A percentile compares a stretch with the other conserved stretches of the same genome.
phyloP scores from a whole-genome alignment of 2,888 invertebrate genomes.

The Leptinotarsa rubiginosa region DNA sequence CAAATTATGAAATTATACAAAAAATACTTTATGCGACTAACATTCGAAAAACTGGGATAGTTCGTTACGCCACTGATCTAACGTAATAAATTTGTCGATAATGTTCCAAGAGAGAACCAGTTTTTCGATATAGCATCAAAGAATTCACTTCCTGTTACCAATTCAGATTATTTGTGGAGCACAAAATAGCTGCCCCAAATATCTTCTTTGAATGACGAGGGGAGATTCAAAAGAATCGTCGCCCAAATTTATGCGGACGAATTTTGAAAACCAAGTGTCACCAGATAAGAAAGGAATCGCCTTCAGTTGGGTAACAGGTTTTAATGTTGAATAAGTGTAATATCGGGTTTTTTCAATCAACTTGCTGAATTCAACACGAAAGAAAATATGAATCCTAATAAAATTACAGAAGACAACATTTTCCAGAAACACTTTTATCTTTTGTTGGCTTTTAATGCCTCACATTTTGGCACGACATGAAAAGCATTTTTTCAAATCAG shows the following conservation, averaged over 20 bases:
- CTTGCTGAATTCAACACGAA: too few relatives aligned
- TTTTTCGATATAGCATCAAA: slow-evolving; percentile 17
- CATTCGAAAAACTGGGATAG: not conserved
- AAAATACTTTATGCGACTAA: not conserved
- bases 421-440: too few relatives aligned
- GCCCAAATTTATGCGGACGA: slow-evolving; percentile 11
- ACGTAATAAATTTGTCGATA: slow-evolving; percentile 15
- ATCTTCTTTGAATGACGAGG: slow-evolving; percentile 9
- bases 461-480: too few relatives aligned
- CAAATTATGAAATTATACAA: not conserved
- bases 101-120: slow-evolving; percentile 18
- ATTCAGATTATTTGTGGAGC: slow-evolving; percentile 18
- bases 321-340: not conserved
- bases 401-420: too few relatives aligned
- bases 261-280: not conserved
- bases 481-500: too few relatives aligned
- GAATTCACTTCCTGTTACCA: slow-evolving; percentile 19
- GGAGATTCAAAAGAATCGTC: slow-evolving; percentile 18
- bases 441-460: too few relatives aligned
- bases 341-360: too few relatives aligned
- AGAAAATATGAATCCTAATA: too few relatives aligned
- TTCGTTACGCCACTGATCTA: slow-evolving; percentile 8
- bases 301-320: not conserved
- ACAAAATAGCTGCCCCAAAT: slow-evolving; percentile 20
- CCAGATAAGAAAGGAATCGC: not conserved